Evolutionary conservation across 2,113 vertebrate species (phyloP).

Genomic region (Eubucco bourcierii): DNA sequence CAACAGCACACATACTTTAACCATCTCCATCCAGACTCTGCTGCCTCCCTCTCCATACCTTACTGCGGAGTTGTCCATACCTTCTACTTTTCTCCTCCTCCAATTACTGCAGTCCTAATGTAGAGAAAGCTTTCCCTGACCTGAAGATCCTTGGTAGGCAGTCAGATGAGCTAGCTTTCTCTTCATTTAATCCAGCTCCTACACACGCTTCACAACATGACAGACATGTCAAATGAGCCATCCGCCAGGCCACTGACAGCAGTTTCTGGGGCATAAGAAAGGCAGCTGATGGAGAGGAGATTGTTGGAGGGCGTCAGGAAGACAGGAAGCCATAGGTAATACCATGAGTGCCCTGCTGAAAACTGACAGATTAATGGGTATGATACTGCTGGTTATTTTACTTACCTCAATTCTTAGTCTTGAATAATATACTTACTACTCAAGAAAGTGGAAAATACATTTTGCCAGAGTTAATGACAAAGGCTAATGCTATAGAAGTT

Average conservation of each 20-base stretch:
- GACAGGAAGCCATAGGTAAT: constrained; percentile 29
- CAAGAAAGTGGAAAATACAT: constrained; percentile 11
- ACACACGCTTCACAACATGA: not conserved
- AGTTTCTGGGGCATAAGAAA: constrained; percentile 18
- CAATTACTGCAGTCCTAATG: constrained; percentile 19
- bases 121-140: constrained; percentile 2
- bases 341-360: constrained; percentile 8
- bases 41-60: not conserved
- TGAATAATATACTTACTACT: constrained; percentile 36
- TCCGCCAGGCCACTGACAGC: not conserved
- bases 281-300: constrained; percentile 26
- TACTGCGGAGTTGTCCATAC: not conserved
- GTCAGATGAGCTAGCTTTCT: constrained; percentile 3
- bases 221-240: constrained; percentile 32
- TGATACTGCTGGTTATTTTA: constrained; percentile 6
- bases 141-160: constrained; percentile 5
- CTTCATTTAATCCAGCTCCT: constrained; percentile 33
- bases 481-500: not conserved
- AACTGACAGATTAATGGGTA: constrained; percentile 43
- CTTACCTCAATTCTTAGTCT: not conserved
- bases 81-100: not conserved
- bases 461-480: constrained; percentile 7
- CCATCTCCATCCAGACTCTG: not conserved
- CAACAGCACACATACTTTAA: not conserved
- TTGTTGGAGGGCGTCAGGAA: constrained; percentile 9